Evolutionary conservation across 2,797 vertebrate species (phyloP).

Genomic region (Ctenosaura bakeri): DNA sequence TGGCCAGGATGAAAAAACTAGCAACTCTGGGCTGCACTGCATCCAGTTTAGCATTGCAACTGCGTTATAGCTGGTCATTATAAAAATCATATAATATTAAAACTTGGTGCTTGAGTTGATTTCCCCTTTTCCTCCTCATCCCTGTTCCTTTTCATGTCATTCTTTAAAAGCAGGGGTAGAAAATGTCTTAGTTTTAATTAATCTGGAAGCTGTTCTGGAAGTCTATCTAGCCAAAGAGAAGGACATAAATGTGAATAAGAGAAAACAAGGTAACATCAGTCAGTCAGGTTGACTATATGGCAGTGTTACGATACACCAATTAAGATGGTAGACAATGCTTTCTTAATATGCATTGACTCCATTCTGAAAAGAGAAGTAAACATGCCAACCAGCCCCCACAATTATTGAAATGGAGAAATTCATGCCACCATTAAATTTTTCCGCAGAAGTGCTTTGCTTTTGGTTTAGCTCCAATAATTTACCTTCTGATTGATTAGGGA

Average conservation of each 20-base stretch:
- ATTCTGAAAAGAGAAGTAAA: not conserved
- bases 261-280: not conserved
- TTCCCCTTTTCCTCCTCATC: not conserved
- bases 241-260: not conserved
- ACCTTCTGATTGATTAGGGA: not conserved
- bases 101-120: not conserved
- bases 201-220: not conserved
- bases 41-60: not conserved
- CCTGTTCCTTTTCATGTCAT: not conserved
- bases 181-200: not conserved
- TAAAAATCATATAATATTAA: not conserved
- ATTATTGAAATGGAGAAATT: not conserved
- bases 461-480: not conserved
- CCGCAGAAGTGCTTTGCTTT: not conserved
- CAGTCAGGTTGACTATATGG: too few relatives aligned
- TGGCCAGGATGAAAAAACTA: not conserved
- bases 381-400: too few relatives aligned
- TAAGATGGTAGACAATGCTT: not conserved
- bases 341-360: not conserved
- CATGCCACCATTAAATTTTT: too few relatives aligned
- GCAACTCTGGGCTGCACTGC: not conserved
- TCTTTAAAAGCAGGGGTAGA: not conserved
- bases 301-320: not conserved
- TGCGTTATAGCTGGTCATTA: not conserved
- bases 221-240: not conserved